A percentile compares a stretch with the other conserved stretches of the same genome.
phyloP scores from a whole-genome alignment of 2,113 vertebrate genomes.

The Pipra filicauda region DNA sequence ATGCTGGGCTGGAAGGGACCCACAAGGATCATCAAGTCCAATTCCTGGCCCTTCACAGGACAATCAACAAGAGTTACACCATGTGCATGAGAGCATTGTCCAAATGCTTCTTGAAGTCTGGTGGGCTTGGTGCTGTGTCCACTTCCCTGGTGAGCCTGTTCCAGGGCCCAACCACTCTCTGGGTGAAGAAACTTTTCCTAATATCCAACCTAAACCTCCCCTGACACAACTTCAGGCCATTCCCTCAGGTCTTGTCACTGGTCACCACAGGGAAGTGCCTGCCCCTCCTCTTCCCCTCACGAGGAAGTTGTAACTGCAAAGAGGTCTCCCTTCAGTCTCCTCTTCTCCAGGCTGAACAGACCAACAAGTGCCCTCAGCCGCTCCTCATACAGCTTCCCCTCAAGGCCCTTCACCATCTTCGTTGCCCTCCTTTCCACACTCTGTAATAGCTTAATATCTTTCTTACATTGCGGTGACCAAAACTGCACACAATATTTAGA shows the following conservation, averaged over 20 bases:
- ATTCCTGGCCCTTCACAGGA: background rate
- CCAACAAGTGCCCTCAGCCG: background rate
- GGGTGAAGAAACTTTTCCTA: background rate
- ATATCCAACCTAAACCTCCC: background rate
- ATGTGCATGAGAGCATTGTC: background rate
- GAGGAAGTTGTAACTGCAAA: background rate
- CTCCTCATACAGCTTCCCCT: background rate
- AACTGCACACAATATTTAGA: background rate
- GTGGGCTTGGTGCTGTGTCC: too few species aligned
- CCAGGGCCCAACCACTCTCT: background rate
- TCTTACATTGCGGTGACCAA: background rate
- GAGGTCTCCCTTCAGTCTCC: background rate
- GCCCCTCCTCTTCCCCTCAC: background rate
- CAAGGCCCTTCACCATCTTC: background rate
- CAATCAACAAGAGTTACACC: background rate
- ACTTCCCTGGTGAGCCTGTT: background rate
- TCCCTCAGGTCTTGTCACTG: background rate
- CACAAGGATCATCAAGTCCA: background rate
- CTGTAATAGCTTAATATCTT: background rate
- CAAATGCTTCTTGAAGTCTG: too few species aligned
- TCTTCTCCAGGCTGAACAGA: background rate
- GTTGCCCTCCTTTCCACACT: background rate
- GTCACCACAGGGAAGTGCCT: background rate
- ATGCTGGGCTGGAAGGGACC: background rate
- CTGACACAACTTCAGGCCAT: background rate